Evolutionary conservation across 2,113 vertebrate genomes (phyloP), one percentile per base, ranked within the genome.

Genomic region (Perca schrenkii): DNA sequence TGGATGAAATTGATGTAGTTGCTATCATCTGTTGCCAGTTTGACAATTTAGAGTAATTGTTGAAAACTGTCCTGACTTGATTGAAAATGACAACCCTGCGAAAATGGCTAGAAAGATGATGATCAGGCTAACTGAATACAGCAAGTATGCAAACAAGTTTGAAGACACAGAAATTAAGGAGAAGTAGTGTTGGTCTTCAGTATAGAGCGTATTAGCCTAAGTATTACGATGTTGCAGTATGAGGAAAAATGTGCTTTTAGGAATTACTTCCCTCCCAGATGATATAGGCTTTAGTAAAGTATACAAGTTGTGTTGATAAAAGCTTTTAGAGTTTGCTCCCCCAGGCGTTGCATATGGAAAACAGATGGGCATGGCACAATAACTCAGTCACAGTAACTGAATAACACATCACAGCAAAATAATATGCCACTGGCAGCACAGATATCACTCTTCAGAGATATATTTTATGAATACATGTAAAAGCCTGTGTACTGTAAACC

Each of bases 281-380:
- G 60, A 82, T 74, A 19, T 16, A 7, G 54, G 36, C 52, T 77
- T 74, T 13, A 76, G 36, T 62, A 11, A 68, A 74, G 50, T 49
- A 66, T 60, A 43, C 53, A 70, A 25, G 79, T 71, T 82, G 64
- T 11, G 15, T 80, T 71, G 58, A 86, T 86, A 68, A 83, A 88
- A 83, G 80, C 58, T 74, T 79, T 83, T 71, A 78, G 65, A 74
- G 40, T 83, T 57, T 53, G n/a, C 21, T 82, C 63, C 83, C 63
- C 28, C 2, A 40, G 71, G 60, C 13, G 13, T 62, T 79, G 47
- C 25, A 21, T 62, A 60, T 74, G 85, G 47, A 72, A 84, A 86
- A 74, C 74, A 82, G 80, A 89, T 77, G 74, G 80, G 75, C 49
- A 43, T 4, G 11, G 50, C 62, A 60, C 53, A 85, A 62, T 76